Conservation (phyloP, 1,140 invertebrate species). For the Drosophila insularis region DNA sequence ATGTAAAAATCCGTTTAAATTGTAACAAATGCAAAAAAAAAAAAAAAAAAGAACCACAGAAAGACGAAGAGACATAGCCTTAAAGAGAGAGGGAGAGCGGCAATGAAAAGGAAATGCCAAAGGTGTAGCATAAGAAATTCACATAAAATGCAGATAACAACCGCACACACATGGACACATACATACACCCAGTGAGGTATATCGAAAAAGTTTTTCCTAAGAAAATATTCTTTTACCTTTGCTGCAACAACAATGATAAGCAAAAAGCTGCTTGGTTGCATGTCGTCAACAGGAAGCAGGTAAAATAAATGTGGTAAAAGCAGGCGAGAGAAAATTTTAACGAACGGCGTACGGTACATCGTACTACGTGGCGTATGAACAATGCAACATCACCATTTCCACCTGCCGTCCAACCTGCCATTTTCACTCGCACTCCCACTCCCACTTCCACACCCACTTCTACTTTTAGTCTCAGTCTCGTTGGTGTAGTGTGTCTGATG, state of each 20-base stretch:
- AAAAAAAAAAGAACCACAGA: slow-evolving; percentile 3
- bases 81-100: slow-evolving; percentile 5
- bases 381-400: slow-evolving; percentile 49
- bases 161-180: slow-evolving; percentile 17
- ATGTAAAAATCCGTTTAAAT: slow-evolving; percentile 73
- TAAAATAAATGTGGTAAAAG: slow-evolving; percentile 75
- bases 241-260: slow-evolving; percentile 69
- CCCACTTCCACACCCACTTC: background rate
- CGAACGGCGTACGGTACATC: slow-evolving; percentile 24
- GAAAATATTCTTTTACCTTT: slow-evolving; percentile 49
- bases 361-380: slow-evolving; percentile 73
- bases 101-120: slow-evolving; percentile 33
- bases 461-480: slow-evolving; percentile 19
- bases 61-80: background rate
- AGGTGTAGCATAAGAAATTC: slow-evolving; percentile 46
- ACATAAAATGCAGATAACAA: slow-evolving; percentile 55
- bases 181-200: slow-evolving; percentile 16
- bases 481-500: slow-evolving; percentile 42
- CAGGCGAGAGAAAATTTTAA: slow-evolving; percentile 56
- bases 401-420: background rate
- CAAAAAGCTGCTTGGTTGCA: slow-evolving; percentile 48
- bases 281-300: slow-evolving; percentile 53
- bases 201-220: slow-evolving; percentile 59
- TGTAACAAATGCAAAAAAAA: slow-evolving; percentile 51
- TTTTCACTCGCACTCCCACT: too few relatives aligned